phyloP scores from a whole-genome alignment of 1,140 invertebrate species.

The Rhyzopertha dominica region DNA sequence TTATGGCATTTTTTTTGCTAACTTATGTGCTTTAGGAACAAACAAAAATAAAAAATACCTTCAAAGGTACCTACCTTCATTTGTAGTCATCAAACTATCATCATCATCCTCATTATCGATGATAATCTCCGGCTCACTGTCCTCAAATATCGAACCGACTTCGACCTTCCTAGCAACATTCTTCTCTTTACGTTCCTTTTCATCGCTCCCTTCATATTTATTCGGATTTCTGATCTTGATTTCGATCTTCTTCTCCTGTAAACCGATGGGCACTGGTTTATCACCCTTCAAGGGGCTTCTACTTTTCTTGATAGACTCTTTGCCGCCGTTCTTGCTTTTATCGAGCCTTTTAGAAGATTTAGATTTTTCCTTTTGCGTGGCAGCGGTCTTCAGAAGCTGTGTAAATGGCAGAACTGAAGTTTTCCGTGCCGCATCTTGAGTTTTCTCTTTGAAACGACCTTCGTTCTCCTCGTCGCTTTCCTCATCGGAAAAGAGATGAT shows the following conservation, averaged over 20 bases:
- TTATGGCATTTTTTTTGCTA: no score
- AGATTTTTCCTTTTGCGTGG: neutral
- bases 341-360: no score
- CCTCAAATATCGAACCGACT: conserved; percentile 14
- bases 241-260: conserved; percentile 38
- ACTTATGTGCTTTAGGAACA: no score
- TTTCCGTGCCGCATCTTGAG: conserved; percentile 16
- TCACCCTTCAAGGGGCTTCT: no score
- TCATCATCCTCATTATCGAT: conserved; percentile 26
- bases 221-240: conserved; percentile 40
- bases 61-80: conserved; percentile 34
- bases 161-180: conserved; percentile 18
- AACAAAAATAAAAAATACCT: no score
- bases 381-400: conserved; percentile 29
- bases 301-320: no score
- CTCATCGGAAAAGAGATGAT: conserved; percentile 41
- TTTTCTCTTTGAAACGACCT: conserved; percentile 37
- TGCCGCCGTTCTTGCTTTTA: no score
- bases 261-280: no score
- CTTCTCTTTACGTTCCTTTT: conserved; percentile 14
- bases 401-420: conserved; percentile 21
- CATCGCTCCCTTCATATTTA: conserved; percentile 32
- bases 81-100: conserved; percentile 16
- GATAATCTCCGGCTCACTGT: conserved; percentile 23
- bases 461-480: conserved; percentile 41